Conservation (phyloP, 2,113 vertebrate species). For the Anolis carolinensis region DNA sequence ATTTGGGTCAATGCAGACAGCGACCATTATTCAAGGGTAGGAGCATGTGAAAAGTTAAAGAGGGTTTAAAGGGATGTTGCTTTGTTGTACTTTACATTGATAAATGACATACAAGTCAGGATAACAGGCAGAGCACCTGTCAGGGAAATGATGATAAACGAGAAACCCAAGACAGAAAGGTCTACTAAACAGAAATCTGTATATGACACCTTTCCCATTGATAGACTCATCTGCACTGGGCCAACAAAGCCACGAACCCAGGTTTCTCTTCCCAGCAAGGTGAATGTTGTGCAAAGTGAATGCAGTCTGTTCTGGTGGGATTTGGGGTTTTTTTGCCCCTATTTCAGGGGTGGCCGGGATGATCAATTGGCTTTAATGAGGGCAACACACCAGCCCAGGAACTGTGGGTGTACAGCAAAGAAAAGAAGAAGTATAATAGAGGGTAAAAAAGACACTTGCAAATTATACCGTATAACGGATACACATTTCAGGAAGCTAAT, state of each 20-base stretch:
- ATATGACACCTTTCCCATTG: constrained; percentile 68
- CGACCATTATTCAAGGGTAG: constrained; percentile 72
- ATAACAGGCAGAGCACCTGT: constrained; percentile 73
- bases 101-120: constrained; percentile 78
- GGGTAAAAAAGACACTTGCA: constrained; percentile 33
- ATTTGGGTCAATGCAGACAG: constrained; percentile 67
- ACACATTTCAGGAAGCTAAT: constrained; percentile 41
- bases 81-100: constrained; percentile 76
- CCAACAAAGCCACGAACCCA: constrained; percentile 36
- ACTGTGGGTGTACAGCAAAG: neutral
- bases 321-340: constrained; percentile 33
- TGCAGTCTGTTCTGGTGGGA: constrained; percentile 1
- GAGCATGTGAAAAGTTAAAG: constrained; percentile 72
- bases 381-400: constrained; percentile 36
- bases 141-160: constrained; percentile 76
- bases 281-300: constrained; percentile 43
- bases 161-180: constrained; percentile 65
- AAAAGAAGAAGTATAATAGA: neutral
- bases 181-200: constrained; percentile 69
- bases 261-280: constrained; percentile 36
- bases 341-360: constrained; percentile 40
- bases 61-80: constrained; percentile 73
- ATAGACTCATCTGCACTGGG: constrained; percentile 64
- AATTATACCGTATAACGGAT: constrained; percentile 43
- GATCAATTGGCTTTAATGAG: constrained; percentile 58